These are phyloP conservation scores for Abrostola tripartita DNA, from an alignment of 2,888 invertebrate species.

Conservation along the genomic window DNA sequence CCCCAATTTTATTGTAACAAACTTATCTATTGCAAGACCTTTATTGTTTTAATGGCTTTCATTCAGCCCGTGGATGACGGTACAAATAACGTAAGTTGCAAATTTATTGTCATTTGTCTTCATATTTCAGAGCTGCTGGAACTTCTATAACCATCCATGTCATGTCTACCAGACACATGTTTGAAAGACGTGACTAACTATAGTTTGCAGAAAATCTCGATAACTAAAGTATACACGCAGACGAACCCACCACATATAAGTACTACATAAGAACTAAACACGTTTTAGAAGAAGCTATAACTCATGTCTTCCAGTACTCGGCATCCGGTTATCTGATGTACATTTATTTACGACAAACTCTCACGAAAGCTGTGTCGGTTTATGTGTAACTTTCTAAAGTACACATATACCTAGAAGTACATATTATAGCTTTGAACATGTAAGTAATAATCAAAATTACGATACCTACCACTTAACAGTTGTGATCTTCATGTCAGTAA, in stretches of 20 bases:
- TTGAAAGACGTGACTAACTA: background rate
- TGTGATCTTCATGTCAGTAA: background rate
- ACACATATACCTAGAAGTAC: conserved; percentile 9
- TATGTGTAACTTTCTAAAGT: conserved; percentile 44
- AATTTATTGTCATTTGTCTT: too few species aligned
- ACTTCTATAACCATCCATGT: too few species aligned
- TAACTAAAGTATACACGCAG: background rate
- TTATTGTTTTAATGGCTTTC: too few species aligned
- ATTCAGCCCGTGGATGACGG: too few species aligned
- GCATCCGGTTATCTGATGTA: conserved; percentile 31
- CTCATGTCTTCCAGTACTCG: conserved; percentile 28
- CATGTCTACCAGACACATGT: background rate
- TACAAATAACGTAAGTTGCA: too few species aligned
- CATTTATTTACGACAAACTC: conserved; percentile 47
- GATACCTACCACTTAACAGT: background rate
- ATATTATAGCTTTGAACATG: background rate
- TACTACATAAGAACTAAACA: conserved; percentile 22
- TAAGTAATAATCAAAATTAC: background rate
- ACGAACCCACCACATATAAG: background rate
- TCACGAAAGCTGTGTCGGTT: conserved; percentile 43
- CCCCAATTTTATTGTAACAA: too few species aligned
- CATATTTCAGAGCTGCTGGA: too few species aligned
- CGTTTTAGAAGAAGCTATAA: conserved; percentile 31
- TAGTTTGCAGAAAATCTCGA: background rate
- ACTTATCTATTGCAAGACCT: too few species aligned